Percentiles rank a stretch among this genome's conserved stretches.
These are phyloP conservation scores for Portevinia maculata DNA, from an alignment of 2,888 invertebrate species.

Conservation along the genomic window DNA sequence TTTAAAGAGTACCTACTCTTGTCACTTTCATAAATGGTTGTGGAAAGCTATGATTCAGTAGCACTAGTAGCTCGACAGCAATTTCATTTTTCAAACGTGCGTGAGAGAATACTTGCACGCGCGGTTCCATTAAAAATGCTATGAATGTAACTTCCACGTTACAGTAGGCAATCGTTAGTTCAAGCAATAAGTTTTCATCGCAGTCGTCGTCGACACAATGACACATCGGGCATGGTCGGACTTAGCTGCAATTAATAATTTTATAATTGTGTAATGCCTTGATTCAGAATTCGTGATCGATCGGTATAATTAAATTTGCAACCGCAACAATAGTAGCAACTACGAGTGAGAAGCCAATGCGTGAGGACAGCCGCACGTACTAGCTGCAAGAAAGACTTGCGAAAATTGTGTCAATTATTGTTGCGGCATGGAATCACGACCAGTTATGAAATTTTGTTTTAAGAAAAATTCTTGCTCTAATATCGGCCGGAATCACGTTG, in stretches of 20 bases:
- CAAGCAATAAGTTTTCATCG: slow-evolving; percentile 18
- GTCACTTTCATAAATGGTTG: slow-evolving; percentile 71
- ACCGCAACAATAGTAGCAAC: slow-evolving; percentile 8
- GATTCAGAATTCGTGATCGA: slow-evolving; percentile 62
- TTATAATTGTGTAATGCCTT: slow-evolving; percentile 61
- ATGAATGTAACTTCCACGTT: slow-evolving; percentile 68
- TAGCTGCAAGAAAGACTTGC: slow-evolving; percentile 11
- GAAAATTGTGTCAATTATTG: slow-evolving; percentile 51
- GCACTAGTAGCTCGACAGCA: slow-evolving; percentile 32
- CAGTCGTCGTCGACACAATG: slow-evolving; percentile 40
- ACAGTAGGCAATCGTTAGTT: slow-evolving; percentile 16
- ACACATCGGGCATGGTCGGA: slow-evolving; percentile 52
- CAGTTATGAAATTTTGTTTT: slow-evolving; percentile 46
- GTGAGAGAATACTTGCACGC: slow-evolving; percentile 69
- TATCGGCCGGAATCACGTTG: slow-evolving; percentile 32
- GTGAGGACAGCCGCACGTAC: slow-evolving; percentile 34
- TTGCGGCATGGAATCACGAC: slow-evolving; percentile 37
- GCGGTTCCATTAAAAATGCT: slow-evolving; percentile 58
- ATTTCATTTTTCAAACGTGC: slow-evolving; percentile 69
- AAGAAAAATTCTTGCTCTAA: slow-evolving; percentile 30
- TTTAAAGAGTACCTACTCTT: slow-evolving; percentile 54
- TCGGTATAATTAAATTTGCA: slow-evolving; percentile 43
- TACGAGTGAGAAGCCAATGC: slow-evolving; percentile 10
- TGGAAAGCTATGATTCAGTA: slow-evolving; percentile 62
- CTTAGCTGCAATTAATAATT: slow-evolving; percentile 63